Base-by-base conservation (phyloP, 2,888 invertebrate genomes). In the Harpalus rubripes region DNA sequence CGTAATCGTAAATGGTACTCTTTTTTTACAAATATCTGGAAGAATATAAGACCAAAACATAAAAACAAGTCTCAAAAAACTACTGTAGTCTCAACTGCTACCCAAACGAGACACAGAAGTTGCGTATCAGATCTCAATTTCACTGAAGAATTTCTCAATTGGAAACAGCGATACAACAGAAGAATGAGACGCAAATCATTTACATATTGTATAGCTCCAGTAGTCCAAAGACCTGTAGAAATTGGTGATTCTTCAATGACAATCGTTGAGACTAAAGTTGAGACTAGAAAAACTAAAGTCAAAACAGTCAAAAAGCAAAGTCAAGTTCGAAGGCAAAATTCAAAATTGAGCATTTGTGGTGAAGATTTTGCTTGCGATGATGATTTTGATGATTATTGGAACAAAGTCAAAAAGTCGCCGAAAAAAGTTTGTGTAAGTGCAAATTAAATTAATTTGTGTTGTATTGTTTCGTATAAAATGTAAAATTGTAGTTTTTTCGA, bases 331-430 rank as follows among this genome's bases (percentile, higher is more conserved):
- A 78, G 18, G 56, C 78, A 58, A 58, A 78, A 56, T 56, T 78
- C 78, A 18, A 78, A 78, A 26, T 58, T 78, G 22, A 78, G 78
- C 56, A 58, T 78, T 58, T 78, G 78, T 22, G 15, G 58, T 78
- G 78, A 74, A 52, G 52, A 78, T 58, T 78, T 58, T 22, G 58
- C 44, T 52, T 76, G 32, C n/a, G 26, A 32, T 22, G 58, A 78
- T 58, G 58, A 78, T n/a, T 78, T 78, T 58, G 78, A 78, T 58
- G 39, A 18, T 0, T 78, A 78, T 56, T 78, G 78, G 78, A 58
- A n/a, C 15, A 78, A 41, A 41, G 18, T 22, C 1, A 72, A 52
- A 52, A 52, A 52, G 12, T 58, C 78, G 0, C 18, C 41, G 44
- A 44, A 44, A 52, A 52, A 12, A 52, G 12, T 52, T 52, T 52